Evolutionary conservation across 2,888 invertebrate species (phyloP), one percentile per base, ranked within the genome.

Genomic region (Conistra vaccinii): DNA sequence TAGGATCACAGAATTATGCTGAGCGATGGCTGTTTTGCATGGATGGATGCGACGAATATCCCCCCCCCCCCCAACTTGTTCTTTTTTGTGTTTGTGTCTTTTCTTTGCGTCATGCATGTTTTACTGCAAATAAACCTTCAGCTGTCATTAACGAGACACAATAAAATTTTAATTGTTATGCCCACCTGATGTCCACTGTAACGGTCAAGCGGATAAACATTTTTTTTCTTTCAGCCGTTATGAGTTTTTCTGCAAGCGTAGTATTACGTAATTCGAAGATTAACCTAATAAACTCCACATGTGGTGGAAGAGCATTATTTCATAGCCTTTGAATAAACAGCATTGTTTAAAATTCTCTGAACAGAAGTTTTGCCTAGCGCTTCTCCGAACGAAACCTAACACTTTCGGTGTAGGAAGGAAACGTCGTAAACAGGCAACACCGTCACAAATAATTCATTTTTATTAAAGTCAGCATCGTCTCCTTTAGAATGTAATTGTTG

Each of bases 331-430:
- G 48, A 68, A 76, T 68, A 58, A 35, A 66, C 71, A 29, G 29
- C 60, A 55, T 81, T 85, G 82, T 81, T 81, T 69, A 84, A 51
- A 67, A 60, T 76, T 76, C 72, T 23, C 51, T 29, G 69, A 84
- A 84, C 53, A 81, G 23, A 58, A 69, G 72, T 81, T 67, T 71
- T 12, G 35, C 58, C 58, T 81, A 70, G 32, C 29, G 14, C 35
- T 85, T 85, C 82, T 32, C 6, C 35, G 67, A 85, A 83, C n/a
- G 66, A 53, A 85, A 85, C 51, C 39, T 29, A 39, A 76, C 12
- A 60, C 76, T 61, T 53, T 58, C 42, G 20, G 35, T 42, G 20
- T 69, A 42, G 35, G 39, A 7, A 45, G 17, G 32, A 58, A 62
- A 60, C 12, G 5, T n/a, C 32, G 42, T 55, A 45, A 57, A 76